Conservation (phyloP, 2,113 vertebrate genomes). For the Motacilla alba region DNA sequence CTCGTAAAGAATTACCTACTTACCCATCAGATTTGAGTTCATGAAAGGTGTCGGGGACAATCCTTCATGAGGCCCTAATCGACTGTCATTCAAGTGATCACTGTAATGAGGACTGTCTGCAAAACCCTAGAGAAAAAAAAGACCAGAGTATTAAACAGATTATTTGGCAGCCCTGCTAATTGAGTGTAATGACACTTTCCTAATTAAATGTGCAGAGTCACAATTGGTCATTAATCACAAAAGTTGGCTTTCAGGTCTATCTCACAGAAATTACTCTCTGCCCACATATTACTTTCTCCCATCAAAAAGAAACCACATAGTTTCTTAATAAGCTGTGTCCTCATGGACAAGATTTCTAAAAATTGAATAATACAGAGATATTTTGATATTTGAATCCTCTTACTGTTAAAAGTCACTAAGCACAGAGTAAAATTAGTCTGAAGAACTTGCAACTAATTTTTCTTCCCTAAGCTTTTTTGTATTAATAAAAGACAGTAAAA, state of each 20-base stretch:
- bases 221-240: constrained; percentile 71
- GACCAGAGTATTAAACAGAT: constrained; percentile 88
- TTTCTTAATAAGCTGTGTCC: neutral
- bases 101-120: constrained; percentile 97
- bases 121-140: constrained; percentile 89
- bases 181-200: constrained; percentile 80
- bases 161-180: constrained; percentile 83
- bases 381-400: constrained; percentile 1
- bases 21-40: constrained; percentile 98
- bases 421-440: neutral
- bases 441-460: neutral
- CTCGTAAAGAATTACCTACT: constrained; percentile 85
- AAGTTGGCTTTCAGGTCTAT: constrained; percentile 61
- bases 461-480: neutral
- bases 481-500: neutral
- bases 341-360: neutral
- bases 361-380: neutral
- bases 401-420: neutral
- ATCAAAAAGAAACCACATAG: neutral
- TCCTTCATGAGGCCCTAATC: constrained; percentile 97
- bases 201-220: constrained; percentile 79
- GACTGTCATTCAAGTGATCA: constrained; percentile 98
- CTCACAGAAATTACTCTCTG: constrained; percentile 11
- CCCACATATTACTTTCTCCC: neutral
- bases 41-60: constrained; percentile 98